These are phyloP conservation scores for Taeniopygia guttata DNA, from an alignment of 2,797 vertebrate species.

Conservation along the genomic window DNA sequence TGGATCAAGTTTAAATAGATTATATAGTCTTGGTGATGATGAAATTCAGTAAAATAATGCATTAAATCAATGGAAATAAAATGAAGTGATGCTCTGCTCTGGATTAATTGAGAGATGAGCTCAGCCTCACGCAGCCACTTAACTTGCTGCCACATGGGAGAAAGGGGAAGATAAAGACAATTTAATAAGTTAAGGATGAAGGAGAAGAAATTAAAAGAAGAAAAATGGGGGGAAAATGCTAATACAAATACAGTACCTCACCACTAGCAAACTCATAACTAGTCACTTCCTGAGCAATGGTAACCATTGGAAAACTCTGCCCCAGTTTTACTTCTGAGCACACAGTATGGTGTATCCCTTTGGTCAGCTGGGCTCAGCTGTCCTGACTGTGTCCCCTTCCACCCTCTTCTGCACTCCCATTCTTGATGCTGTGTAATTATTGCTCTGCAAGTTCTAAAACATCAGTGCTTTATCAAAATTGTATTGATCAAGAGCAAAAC, in stretches of 20 bases:
- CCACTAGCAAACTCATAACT: no score
- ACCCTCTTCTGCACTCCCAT: neutral
- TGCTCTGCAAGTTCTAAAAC: neutral
- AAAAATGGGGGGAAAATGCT: no score
- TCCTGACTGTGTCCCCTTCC: neutral
- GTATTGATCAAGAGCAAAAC: neutral
- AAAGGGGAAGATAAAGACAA: neutral
- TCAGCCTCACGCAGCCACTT: neutral
- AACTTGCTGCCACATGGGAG: neutral
- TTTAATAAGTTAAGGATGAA: neutral
- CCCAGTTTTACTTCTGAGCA: neutral
- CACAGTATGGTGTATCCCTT: neutral
- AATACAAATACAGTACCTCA: neutral
- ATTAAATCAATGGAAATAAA: neutral
- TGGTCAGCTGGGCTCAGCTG: neutral
- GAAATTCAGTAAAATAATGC: neutral
- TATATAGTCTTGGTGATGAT: neutral
- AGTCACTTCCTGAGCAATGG: neutral
- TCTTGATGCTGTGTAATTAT: neutral
- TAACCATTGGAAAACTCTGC: neutral
- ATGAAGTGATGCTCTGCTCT: accelerated
- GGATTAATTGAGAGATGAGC: neutral
- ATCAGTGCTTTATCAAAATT: neutral
- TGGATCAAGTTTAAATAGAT: neutral
- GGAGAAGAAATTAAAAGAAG: neutral